Evolutionary conservation across 2,113 vertebrate species (phyloP), one percentile per base, ranked within the genome.

Genomic region (Garra rufa): DNA sequence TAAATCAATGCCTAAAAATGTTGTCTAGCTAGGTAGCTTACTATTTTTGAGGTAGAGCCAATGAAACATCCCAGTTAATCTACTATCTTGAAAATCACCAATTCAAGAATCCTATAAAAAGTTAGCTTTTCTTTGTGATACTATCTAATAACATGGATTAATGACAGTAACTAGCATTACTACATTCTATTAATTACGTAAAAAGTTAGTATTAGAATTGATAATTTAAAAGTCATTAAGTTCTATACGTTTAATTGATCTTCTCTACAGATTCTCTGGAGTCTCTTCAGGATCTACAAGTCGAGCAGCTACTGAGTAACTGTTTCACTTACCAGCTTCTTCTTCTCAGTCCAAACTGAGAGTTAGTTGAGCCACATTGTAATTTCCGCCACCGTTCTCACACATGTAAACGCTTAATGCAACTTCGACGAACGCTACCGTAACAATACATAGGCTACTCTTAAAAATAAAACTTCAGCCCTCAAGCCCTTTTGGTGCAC

Each of bases 321-420:
- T 61, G 76, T 44, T 63, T 46, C 41, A 80, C 78, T 80, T 63
- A 80, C 78, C 78, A 38, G 76, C 14, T 78, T 80, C 13, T 52
- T 82, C 65, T 69, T 69, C 79, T 69, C 59, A 48, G 78, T 65
- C 57, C 24, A 34, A 26, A 61, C 1, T 28, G 21, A 55, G 8
- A 4, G 28, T 82, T 70, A 70, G 48, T 70, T 82, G 34, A 26
- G 24, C 77, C n/a, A n/a, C 65, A 55, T 52, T 34, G 19, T 28
- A 44, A 14, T 50, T 55, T 52, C 24, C 59, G 5, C 14, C 11
- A n/a, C 6, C 57, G 13, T 44, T 44, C 15, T 48, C 41, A 80
- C 24, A 48, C 19, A 70, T 70, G 34, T 55, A 41, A 70, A 26
- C 17, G 11, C 19, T 81, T 28, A 15, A 6, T n/a, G 7, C 7